Evolutionary conservation across 2,888 invertebrate species (phyloP).

Genomic region (Polydrusus tereticollis): DNA sequence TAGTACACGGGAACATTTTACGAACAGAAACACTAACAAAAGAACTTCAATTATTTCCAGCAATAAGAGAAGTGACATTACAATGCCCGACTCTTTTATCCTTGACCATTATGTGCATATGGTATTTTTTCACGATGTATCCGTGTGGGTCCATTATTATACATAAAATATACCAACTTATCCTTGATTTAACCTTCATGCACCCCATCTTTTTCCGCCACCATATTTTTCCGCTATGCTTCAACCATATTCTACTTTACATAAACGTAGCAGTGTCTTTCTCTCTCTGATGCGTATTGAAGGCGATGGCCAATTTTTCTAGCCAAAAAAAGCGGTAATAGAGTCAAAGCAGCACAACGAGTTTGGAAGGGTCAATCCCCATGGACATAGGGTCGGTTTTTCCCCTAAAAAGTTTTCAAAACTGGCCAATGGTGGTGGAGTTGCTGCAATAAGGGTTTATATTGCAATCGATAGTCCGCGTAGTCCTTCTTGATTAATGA

Average conservation of each 20-base stretch:
- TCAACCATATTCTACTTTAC: conserved; percentile 21
- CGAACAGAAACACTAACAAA: conserved; percentile 48
- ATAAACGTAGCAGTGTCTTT: conserved; percentile 11
- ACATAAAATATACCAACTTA: conserved; percentile 42
- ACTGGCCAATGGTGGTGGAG: conserved; percentile 55
- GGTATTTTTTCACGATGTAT: conserved; percentile 54
- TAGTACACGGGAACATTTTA: conserved; percentile 38
- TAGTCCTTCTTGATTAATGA: conserved; percentile 46
- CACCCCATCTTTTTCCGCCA: conserved; percentile 52
- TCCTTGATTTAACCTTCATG: conserved; percentile 45
- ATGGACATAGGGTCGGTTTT: conserved; percentile 55
- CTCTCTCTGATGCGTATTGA: conserved; percentile 11
- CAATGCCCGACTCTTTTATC: conserved; percentile 44
- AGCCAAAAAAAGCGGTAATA: conserved; percentile 45
- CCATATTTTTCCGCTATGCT: conserved; percentile 53
- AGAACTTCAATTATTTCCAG: conserved; percentile 52
- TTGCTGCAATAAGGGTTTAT: conserved; percentile 51
- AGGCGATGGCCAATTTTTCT: conserved; percentile 39
- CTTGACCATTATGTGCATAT: conserved; percentile 58
- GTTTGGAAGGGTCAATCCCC: conserved; percentile 58
- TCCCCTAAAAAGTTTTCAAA: conserved; percentile 47
- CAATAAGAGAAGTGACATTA: conserved; percentile 33
- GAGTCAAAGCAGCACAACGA: conserved; percentile 46
- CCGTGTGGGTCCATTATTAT: conserved; percentile 56
- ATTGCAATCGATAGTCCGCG: conserved; percentile 52